phyloP scores from a whole-genome alignment of 2,113 vertebrate species.

The Sapajus apella region DNA sequence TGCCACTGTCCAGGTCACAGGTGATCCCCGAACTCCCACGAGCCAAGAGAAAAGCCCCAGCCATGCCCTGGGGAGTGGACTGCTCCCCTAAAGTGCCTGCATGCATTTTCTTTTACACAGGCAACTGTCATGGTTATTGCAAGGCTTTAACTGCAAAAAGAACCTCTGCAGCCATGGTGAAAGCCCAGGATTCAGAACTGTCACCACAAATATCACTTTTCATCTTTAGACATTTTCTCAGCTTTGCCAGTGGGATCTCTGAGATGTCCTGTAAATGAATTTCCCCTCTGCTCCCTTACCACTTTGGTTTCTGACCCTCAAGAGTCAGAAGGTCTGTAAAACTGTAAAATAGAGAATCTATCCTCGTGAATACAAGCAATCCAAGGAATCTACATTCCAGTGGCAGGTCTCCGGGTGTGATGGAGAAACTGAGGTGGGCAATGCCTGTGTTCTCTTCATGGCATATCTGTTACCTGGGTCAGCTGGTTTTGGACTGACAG shows the following conservation, averaged over 20 bases:
- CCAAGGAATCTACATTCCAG: not conserved
- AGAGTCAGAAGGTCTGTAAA: not conserved
- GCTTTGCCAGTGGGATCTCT: not conserved
- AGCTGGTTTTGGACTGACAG: not conserved
- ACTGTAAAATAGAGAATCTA: not conserved
- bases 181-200: not conserved
- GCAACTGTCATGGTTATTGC: fast-evolving
- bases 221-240: no score
- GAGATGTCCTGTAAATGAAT: not conserved
- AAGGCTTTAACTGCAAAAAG: not conserved
- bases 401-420: not conserved
- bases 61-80: fast-evolving
- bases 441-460: fast-evolving
- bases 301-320: not conserved
- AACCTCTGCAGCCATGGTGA: not conserved
- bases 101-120: not conserved
- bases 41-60: not conserved
- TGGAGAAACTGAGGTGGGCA: fast-evolving
- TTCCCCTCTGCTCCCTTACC: not conserved
- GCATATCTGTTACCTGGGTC: not conserved
- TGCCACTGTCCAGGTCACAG: not conserved
- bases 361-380: no score
- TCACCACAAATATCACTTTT: not conserved
- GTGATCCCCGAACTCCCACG: not conserved
- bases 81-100: not conserved